phyloP scores from a whole-genome alignment of 2,888 invertebrate genomes.

The Shargacucullia verbasci region DNA sequence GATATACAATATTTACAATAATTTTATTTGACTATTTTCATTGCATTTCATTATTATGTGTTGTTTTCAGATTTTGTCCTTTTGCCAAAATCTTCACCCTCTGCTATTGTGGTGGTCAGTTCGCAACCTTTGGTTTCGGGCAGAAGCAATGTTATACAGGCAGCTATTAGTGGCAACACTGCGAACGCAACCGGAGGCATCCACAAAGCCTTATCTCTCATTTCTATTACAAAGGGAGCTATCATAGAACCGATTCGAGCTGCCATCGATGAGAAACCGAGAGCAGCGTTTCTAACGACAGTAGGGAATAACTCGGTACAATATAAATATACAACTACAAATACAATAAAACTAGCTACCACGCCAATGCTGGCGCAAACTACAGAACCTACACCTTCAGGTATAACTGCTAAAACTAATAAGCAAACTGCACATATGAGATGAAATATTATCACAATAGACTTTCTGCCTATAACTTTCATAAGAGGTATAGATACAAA shows the following conservation, averaged over 20 bases:
- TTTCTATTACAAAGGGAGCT: constrained; percentile 93
- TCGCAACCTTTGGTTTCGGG: constrained; percentile 94
- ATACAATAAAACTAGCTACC: constrained; percentile 94
- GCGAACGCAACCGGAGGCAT: constrained; percentile 93
- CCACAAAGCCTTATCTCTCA: constrained; percentile 86
- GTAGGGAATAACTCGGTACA: constrained; percentile 97
- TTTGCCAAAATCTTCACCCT: constrained; percentile 91
- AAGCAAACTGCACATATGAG: constrained; percentile 90
- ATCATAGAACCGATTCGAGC: constrained; percentile 96
- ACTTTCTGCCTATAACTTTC: constrained; percentile 91
- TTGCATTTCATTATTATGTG: constrained; percentile 5
- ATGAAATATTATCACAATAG: constrained; percentile 91
- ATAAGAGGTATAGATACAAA: constrained; percentile 90
- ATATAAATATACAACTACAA: constrained; percentile 95
- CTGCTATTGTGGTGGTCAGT: constrained; percentile 94
- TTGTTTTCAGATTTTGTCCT: constrained; percentile 22
- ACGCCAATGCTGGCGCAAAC: constrained; percentile 92
- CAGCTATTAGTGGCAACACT: constrained; percentile 89
- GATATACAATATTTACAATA: constrained; percentile 1
- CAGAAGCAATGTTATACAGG: constrained; percentile 88
- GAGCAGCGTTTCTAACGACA: constrained; percentile 94
- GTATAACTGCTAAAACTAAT: constrained; percentile 89
- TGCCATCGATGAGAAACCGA: constrained; percentile 96
- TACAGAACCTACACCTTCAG: constrained; percentile 81
- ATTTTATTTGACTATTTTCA: background rate